A percentile compares a stretch with the other conserved stretches of the same genome.
These are phyloP conservation scores for Rhagologus leucostigma DNA, from an alignment of 2,113 vertebrate genomes.

Conservation along the genomic window DNA sequence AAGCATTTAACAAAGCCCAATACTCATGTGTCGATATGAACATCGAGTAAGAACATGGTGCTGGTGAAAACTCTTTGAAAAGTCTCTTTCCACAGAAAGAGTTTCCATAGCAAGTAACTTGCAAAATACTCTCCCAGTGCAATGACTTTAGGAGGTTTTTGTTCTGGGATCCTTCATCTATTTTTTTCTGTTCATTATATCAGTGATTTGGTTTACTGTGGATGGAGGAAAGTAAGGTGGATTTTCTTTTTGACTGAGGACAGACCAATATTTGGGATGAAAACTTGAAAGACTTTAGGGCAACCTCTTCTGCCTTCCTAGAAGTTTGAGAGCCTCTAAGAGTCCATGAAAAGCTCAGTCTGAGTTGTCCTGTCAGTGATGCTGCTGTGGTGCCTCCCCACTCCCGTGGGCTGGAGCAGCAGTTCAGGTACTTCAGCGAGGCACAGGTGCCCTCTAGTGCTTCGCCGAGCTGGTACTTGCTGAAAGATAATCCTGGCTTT, in stretches of 20 bases:
- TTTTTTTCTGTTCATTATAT: background rate
- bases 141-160: background rate
- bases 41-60: background rate
- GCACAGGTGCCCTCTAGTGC: conserved; percentile 49
- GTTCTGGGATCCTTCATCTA: background rate
- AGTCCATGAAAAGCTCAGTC: background rate
- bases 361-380: background rate
- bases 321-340: background rate
- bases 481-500: background rate
- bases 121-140: background rate
- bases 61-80: background rate
- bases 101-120: background rate
- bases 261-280: background rate
- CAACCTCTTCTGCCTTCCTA: background rate
- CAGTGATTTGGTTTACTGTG: background rate
- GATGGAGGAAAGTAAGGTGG: background rate
- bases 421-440: background rate
- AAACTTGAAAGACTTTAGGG: background rate
- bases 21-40: fast-evolving
- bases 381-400: background rate
- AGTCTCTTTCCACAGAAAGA: background rate
- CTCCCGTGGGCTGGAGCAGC: background rate
- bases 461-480: background rate
- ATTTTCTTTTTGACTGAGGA: background rate
- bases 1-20: background rate